These are phyloP conservation scores for Endotricha flammealis DNA, from an alignment of 2,888 invertebrate species.

Conservation along the genomic window DNA sequence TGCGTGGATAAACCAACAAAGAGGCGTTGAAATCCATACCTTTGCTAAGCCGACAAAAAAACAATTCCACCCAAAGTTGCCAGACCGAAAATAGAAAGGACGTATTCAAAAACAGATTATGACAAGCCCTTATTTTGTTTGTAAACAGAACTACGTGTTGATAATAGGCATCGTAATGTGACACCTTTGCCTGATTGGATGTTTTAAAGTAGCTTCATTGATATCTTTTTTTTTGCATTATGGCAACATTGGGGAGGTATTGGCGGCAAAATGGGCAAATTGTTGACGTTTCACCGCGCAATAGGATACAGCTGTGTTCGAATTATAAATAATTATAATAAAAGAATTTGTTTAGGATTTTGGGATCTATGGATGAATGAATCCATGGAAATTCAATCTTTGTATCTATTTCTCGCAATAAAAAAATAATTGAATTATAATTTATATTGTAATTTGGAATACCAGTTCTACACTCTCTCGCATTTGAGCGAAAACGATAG, in stretches of 20 bases:
- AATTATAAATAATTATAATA: slow-evolving; percentile 37
- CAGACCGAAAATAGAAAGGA: slow-evolving; percentile 66
- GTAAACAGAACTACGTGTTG: slow-evolving; percentile 59
- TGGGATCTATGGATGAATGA: slow-evolving; percentile 42
- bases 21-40: slow-evolving; percentile 75
- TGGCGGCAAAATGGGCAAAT: slow-evolving; percentile 66
- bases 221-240: slow-evolving; percentile 55
- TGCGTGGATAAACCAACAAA: slow-evolving; percentile 63
- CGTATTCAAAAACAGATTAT: slow-evolving; percentile 73
- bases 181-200: slow-evolving; percentile 70
- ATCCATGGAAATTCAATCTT: slow-evolving; percentile 14
- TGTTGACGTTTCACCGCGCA: slow-evolving; percentile 60
- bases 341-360: slow-evolving; percentile 32
- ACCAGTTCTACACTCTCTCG: no score
- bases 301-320: slow-evolving; percentile 55
- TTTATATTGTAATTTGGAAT: no score
- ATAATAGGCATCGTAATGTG: slow-evolving; percentile 68
- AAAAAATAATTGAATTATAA: no score
- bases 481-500: no score
- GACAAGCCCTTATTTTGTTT: slow-evolving; percentile 76
- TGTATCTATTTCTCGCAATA: background rate
- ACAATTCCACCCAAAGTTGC: slow-evolving; percentile 60
- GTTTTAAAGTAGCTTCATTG: slow-evolving; percentile 58
- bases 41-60: slow-evolving; percentile 47
- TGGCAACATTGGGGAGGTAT: slow-evolving; percentile 44